phyloP scores from a whole-genome alignment of 2,113 vertebrate genomes.

The Gorsachius goisagi region DNA sequence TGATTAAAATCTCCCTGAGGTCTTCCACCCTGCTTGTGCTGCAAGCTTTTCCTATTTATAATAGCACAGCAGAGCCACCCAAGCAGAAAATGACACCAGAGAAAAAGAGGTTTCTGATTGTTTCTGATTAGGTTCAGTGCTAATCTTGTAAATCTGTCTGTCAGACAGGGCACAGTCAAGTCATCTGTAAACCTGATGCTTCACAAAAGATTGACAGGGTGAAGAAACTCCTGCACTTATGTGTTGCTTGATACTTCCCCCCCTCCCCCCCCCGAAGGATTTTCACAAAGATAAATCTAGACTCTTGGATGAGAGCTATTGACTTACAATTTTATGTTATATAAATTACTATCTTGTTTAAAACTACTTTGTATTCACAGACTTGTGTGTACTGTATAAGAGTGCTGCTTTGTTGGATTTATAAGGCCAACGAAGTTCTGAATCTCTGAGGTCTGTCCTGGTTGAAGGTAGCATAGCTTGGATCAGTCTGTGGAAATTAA shows the following conservation, averaged over 20 bases:
- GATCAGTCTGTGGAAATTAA: not conserved
- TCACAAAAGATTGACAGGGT: not conserved
- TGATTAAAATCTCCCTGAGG: conserved; percentile 33
- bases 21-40: not conserved
- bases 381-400: not conserved
- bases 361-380: not conserved
- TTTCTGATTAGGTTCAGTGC: conserved; percentile 45
- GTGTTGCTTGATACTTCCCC: not conserved
- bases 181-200: not conserved
- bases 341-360: not conserved
- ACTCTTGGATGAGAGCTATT: not conserved
- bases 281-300: not conserved
- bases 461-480: not conserved
- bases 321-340: not conserved
- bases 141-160: conserved; percentile 47
- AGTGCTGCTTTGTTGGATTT: not conserved
- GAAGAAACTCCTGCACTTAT: not conserved
- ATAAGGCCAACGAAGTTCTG: not conserved
- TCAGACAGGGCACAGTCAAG: not conserved
- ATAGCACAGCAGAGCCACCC: conserved; percentile 3
- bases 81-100: conserved; percentile 52
- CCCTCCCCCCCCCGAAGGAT: not conserved
- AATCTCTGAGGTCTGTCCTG: not conserved
- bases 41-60: conserved; percentile 36
- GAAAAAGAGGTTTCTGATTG: conserved; percentile 37